phyloP scores from a whole-genome alignment of 2,888 invertebrate species.

The Ephialtes manifestator region DNA sequence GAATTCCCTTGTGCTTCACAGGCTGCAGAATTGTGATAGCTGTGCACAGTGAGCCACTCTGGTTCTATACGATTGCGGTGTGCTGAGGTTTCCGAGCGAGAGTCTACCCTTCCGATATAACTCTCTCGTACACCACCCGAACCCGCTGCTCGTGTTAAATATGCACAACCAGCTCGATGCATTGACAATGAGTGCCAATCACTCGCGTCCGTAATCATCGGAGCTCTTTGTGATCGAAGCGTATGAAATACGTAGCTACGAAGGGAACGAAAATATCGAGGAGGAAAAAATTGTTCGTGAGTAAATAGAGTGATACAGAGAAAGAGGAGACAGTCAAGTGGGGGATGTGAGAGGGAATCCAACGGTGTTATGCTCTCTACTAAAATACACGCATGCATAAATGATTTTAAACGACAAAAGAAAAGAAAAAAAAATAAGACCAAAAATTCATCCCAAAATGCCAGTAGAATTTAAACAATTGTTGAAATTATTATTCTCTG shows the following conservation, averaged over 20 bases:
- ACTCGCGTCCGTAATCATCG: conserved; percentile 41
- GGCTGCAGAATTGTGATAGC: conserved; percentile 7
- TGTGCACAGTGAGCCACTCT: conserved; percentile 8
- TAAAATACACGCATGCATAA: too few relatives aligned
- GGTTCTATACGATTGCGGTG: background rate
- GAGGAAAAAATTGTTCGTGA: background rate
- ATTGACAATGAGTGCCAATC: conserved; percentile 64
- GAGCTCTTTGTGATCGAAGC: conserved; percentile 35
- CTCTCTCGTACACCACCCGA: background rate
- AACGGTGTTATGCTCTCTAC: background rate
- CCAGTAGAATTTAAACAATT: background rate
- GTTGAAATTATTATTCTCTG: background rate
- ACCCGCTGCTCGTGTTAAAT: conserved; percentile 23
- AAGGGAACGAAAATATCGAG: conserved; percentile 43
- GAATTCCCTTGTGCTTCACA: conserved; percentile 1
- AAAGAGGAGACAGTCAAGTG: conserved; percentile 9
- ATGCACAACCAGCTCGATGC: conserved; percentile 34
- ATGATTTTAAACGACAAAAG: background rate
- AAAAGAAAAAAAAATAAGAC: too few relatives aligned
- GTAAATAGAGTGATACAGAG: conserved; percentile 6
- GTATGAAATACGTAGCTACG: conserved; percentile 22
- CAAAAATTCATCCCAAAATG: background rate
- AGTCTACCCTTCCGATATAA: conserved; percentile 12
- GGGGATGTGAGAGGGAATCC: background rate
- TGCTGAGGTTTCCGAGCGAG: background rate